A percentile compares a stretch with the other conserved stretches of the same genome.
phyloP scores from a whole-genome alignment of 2,113 vertebrate species.

The Erpornis zantholeuca region DNA sequence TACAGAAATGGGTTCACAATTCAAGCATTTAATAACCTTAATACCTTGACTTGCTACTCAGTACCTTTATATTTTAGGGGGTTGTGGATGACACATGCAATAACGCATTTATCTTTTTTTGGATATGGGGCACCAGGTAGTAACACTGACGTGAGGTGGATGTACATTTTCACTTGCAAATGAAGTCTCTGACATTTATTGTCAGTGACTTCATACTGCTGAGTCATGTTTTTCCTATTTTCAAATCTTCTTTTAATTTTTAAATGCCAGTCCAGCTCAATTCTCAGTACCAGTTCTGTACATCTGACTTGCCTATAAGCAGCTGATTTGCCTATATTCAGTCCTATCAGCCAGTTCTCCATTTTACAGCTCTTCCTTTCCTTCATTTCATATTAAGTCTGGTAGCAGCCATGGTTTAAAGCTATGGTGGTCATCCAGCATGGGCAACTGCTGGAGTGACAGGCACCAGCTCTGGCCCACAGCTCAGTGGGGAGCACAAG shows the following conservation, averaged over 20 bases:
- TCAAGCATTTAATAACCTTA: background rate
- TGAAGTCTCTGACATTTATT: background rate
- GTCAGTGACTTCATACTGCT: background rate
- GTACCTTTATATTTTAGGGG: background rate
- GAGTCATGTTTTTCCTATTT: background rate
- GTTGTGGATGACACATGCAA: background rate
- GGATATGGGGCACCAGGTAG: background rate
- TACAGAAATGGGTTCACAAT: background rate
- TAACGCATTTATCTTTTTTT: background rate
- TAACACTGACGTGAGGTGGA: background rate
- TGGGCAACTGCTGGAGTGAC: fast-evolving
- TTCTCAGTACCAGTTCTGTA: background rate
- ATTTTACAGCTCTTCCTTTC: background rate
- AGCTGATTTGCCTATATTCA: background rate
- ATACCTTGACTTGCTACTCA: background rate
- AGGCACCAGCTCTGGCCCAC: background rate
- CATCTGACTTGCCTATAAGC: background rate
- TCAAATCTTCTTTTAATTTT: background rate
- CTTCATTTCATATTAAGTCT: background rate
- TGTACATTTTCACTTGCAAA: background rate
- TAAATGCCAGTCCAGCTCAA: background rate
- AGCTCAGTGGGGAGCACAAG: background rate
- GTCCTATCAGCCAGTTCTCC: background rate
- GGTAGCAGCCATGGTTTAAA: background rate
- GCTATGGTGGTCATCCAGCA: background rate